Conservation (phyloP, 2,797 vertebrate species). For the Vespertilio murinus region DNA sequence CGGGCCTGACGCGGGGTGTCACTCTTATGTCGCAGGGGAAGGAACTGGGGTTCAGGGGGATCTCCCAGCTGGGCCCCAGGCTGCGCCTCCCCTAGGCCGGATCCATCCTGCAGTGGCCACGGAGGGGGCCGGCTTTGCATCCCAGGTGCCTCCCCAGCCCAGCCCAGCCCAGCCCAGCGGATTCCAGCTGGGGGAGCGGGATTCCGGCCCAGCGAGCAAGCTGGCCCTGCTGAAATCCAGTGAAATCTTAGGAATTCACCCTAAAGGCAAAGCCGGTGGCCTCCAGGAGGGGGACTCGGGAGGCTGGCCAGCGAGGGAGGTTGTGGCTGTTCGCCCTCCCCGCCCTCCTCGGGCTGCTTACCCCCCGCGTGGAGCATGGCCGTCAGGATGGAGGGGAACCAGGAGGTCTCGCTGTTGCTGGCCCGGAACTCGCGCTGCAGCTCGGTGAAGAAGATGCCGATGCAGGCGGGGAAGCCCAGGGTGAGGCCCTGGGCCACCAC, state of each 20-base stretch:
- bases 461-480: slow-evolving; percentile 90
- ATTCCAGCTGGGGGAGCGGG: neutral
- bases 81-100: too few relatives aligned
- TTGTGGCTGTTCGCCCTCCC: neutral
- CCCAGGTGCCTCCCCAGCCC: neutral
- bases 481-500: slow-evolving; percentile 90
- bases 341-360: slow-evolving; percentile 76
- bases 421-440: slow-evolving; percentile 92
- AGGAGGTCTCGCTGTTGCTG: slow-evolving; percentile 93
- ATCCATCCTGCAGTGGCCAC: neutral
- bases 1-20: neutral
- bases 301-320: neutral
- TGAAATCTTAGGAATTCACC: neutral
- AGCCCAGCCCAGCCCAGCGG: neutral
- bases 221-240: neutral
- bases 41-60: neutral
- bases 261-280: neutral
- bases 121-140: neutral
- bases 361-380: slow-evolving; percentile 93
- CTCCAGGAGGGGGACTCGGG: neutral
- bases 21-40: neutral
- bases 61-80: neutral
- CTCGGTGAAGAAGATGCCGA: slow-evolving; percentile 94
- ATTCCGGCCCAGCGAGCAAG: neutral
- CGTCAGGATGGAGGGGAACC: slow-evolving; percentile 95